These are phyloP conservation scores for Parauchenoglanis punctatus DNA, from an alignment of 2,797 vertebrate genomes.

Conservation along the genomic window DNA sequence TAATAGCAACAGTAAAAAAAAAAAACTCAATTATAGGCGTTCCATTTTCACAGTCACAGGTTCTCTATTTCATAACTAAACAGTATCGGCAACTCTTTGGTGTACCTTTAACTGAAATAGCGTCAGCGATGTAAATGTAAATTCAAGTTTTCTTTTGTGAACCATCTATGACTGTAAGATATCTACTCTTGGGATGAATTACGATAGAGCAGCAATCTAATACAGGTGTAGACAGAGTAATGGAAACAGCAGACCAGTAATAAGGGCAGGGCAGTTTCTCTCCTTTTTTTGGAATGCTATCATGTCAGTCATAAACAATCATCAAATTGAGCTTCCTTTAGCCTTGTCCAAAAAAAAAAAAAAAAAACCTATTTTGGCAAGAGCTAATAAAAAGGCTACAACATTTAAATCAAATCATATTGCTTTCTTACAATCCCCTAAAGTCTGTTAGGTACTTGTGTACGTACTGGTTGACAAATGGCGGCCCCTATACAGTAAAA, in stretches of 20 bases:
- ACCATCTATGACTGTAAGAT: conserved; percentile 18
- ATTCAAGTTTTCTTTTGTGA: conserved; percentile 29
- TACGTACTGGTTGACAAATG: background rate
- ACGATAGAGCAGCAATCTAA: conserved; percentile 34
- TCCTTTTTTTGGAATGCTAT: background rate
- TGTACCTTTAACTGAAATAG: conserved; percentile 43
- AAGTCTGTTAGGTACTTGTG: background rate
- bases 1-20: background rate
- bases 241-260: conserved; percentile 6
- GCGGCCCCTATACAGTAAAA: background rate
- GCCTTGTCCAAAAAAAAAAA: background rate
- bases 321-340: background rate
- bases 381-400: background rate
- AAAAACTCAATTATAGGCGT: background rate
- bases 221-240: conserved; percentile 38
- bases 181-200: background rate
- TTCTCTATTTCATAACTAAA: conserved; percentile 37
- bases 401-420: conserved; percentile 14
- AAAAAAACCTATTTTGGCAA: background rate
- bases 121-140: conserved; percentile 31
- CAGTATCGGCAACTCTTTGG: conserved; percentile 57
- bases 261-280: background rate
- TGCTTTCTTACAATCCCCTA: conserved; percentile 6
- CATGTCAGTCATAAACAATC: background rate
- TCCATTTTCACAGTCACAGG: conserved; percentile 31